A percentile compares a stretch with the other conserved stretches of the same genome.
Evolutionary conservation across 2,888 invertebrate species (phyloP).

Genomic region (Bellardia pandia): DNA sequence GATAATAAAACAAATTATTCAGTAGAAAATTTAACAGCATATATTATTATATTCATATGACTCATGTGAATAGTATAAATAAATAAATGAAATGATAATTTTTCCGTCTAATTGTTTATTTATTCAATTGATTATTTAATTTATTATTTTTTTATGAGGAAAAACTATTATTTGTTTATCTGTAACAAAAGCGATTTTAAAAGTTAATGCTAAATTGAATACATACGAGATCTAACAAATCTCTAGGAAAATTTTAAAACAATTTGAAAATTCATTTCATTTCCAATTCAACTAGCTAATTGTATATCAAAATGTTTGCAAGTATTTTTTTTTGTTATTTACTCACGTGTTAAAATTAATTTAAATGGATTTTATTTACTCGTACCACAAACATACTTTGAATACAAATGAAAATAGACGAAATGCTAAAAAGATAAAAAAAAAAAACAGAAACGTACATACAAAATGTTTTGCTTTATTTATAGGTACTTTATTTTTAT

Average conservation of each 20-base stretch:
- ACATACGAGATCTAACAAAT: not conserved
- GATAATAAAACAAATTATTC: constrained; percentile 1
- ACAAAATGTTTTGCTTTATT: constrained; percentile 17
- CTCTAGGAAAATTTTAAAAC: not conserved
- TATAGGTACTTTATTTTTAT: constrained; percentile 14
- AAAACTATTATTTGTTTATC: not conserved
- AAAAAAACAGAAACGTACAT: not conserved
- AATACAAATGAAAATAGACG: not conserved
- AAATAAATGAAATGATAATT: constrained; percentile 13
- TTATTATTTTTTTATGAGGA: constrained; percentile 19
- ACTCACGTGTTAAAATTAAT: constrained; percentile 55
- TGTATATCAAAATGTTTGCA: not conserved
- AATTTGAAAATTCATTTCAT: constrained; percentile 19
- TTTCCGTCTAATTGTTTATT: constrained; percentile 39
- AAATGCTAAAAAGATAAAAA: not conserved
- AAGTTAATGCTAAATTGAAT: not conserved
- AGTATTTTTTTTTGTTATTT: constrained; percentile 35
- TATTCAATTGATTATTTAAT: constrained; percentile 18
- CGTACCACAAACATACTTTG: constrained; percentile 12
- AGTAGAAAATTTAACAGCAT: constrained; percentile 3
- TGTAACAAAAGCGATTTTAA: not conserved
- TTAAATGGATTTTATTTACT: constrained; percentile 31
- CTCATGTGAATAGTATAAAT: not conserved
- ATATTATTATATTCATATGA: constrained; percentile 6
- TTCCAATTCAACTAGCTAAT: not conserved